Base-by-base conservation (phyloP, 1,140 invertebrate genomes). In the Branchinecta lindahli region DNA sequence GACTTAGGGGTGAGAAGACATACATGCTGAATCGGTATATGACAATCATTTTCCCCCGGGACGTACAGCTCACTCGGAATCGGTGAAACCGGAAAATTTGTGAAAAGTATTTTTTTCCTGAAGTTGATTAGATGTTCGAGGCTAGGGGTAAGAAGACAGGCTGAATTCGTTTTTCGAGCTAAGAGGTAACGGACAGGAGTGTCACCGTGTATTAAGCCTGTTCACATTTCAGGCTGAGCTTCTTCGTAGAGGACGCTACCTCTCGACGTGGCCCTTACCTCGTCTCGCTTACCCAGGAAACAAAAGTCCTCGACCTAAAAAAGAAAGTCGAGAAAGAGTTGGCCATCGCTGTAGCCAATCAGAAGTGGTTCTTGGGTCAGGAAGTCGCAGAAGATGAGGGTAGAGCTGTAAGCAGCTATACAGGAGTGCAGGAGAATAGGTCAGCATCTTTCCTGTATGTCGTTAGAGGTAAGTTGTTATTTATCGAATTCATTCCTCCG, bases 401-500 rank as follows among this genome's bases (percentile, higher is more conserved):
- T 15, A 61, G 52, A 6, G 2, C 12, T 20, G 52, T 61, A 1
- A 15, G 18, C 18, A 61, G 52, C 52, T 61, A 61, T 20, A 61
- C 18, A 15, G 52, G 52, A 20, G 52, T 15, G 12, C 12, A 61
- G 18, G 52, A 61, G 18, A 61, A 12, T 61, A 61, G 12, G 12
- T 15, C 12, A 12, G 18, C 52, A 15, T 61, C 12, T 61, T 61
- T 61, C 18, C 52, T 61, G 12, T 61, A 61, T 61, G 52, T 61
- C 18, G 52, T 61, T 61, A 61, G 18, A 61, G 52, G 52, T 61
- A 61, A 61, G 52, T n/a, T 52, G 47, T n/a, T n/a, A n/a, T n/a
- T n/a, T n/a, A n/a, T n/a, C n/a, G n/a, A n/a, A n/a, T n/a, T n/a
- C n/a, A n/a, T n/a, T n/a, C n/a, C n/a, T n/a, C n/a, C n/a, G n/a